A percentile compares a stretch with the other conserved stretches of the same genome.
Conservation (phyloP, 2,797 vertebrate genomes). For the Scyliorhinus canicula region DNA sequence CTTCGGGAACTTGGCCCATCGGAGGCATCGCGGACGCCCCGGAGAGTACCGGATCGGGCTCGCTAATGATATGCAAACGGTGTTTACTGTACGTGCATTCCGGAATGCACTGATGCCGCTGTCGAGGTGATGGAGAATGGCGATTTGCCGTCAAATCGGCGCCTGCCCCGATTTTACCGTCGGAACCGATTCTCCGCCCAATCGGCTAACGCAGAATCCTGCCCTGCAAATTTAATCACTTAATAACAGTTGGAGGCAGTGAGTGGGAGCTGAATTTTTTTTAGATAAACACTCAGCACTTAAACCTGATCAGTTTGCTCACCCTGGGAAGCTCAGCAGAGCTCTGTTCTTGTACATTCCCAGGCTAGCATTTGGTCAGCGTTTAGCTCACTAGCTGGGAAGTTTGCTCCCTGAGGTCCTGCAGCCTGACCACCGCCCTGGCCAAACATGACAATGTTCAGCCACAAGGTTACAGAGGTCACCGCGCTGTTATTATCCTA, state of each 20-base stretch:
- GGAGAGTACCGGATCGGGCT: too few species aligned
- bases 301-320: background rate
- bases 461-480: slow-evolving; percentile 19
- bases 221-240: too few species aligned
- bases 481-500: background rate
- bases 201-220: too few species aligned
- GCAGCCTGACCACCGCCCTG: slow-evolving; percentile 12
- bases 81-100: too few species aligned
- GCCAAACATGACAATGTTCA: slow-evolving; percentile 5
- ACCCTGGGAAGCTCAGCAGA: slow-evolving; percentile 7
- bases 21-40: too few species aligned
- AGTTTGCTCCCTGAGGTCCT: background rate
- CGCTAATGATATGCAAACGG: too few species aligned
- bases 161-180: too few species aligned
- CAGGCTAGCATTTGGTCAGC: background rate
- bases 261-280: background rate
- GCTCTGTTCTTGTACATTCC: background rate
- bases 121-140: too few species aligned
- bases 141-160: too few species aligned
- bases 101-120: too few species aligned
- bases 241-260: background rate
- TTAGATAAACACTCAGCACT: background rate
- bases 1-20: too few species aligned
- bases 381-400: background rate
- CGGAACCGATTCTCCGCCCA: too few species aligned